A percentile compares a stretch with the other conserved stretches of the same genome.
phyloP scores from a whole-genome alignment of 1,140 invertebrate species.

The Cecropterus lyciades region DNA sequence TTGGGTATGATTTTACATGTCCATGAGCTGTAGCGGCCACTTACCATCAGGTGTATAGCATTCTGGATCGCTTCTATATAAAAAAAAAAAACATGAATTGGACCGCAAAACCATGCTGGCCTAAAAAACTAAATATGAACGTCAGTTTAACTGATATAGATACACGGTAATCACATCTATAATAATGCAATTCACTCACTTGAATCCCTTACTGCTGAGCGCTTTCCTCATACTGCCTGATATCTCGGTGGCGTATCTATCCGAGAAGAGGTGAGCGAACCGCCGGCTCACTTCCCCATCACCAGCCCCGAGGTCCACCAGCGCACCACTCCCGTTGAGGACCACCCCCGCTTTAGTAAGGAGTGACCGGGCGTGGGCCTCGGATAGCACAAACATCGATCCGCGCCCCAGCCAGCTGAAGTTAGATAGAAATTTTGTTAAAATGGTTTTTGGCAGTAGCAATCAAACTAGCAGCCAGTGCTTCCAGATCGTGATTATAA shows the following conservation, averaged over 20 bases:
- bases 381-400: conserved; percentile 97
- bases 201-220: conserved; percentile 89
- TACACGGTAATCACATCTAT: no score
- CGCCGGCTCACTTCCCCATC: conserved; percentile 94
- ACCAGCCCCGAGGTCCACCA: conserved; percentile 96
- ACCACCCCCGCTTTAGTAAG: conserved; percentile 69
- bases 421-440: background rate
- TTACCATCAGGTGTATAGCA: no score
- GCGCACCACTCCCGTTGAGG: conserved; percentile 52
- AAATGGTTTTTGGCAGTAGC: background rate
- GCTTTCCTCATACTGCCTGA: conserved; percentile 92
- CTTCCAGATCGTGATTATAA: no score
- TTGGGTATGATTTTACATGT: no score
- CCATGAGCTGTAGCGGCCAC: no score
- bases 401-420: conserved; percentile 92
- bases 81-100: background rate
- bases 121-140: no score
- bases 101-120: no score
- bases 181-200: conserved; percentile 87
- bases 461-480: no score
- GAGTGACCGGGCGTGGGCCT: conserved; percentile 89
- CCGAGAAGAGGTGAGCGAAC: conserved; percentile 87
- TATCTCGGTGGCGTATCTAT: conserved; percentile 94
- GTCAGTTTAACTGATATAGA: no score
- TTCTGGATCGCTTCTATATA: background rate